A percentile compares a stretch with the other conserved stretches of the same genome.
Conservation (phyloP, 2,888 invertebrate species). For the Lochmaea crataegi region DNA sequence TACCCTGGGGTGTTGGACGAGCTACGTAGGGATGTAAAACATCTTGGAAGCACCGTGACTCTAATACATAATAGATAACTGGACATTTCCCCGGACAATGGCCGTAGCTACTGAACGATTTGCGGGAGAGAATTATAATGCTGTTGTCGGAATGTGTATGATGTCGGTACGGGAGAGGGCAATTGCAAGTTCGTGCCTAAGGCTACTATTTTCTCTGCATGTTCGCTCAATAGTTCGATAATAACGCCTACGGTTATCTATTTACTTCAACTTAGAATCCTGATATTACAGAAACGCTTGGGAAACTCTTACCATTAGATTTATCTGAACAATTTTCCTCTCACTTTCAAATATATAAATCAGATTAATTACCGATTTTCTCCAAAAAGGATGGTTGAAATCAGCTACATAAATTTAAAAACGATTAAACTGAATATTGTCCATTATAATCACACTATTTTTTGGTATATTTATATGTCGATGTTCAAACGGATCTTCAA, state of each 20-base stretch:
- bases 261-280: conserved; percentile 1
- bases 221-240: conserved; percentile 18
- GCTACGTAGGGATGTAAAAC: conserved; percentile 45
- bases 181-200: conserved; percentile 26
- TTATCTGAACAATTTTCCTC: too few relatives aligned
- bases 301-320: too few relatives aligned
- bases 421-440: too few relatives aligned
- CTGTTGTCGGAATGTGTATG: conserved; percentile 17
- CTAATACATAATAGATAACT: conserved; percentile 45
- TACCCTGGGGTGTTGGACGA: conserved; percentile 34
- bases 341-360: too few relatives aligned
- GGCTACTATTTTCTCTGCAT: conserved; percentile 20
- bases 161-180: conserved; percentile 21
- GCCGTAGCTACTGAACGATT: conserved; percentile 27
- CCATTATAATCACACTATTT: too few relatives aligned
- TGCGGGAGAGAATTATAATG: conserved; percentile 34
- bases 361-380: too few relatives aligned
- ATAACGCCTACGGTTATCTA: neutral
- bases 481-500: too few relatives aligned
- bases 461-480: too few relatives aligned
- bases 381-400: too few relatives aligned
- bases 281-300: neutral
- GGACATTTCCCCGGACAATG: conserved; percentile 45
- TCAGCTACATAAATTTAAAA: too few relatives aligned
- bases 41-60: conserved; percentile 45